Evolutionary conservation across 2,888 invertebrate genomes (phyloP).

Genomic region (Trissoscelio sp.): DNA sequence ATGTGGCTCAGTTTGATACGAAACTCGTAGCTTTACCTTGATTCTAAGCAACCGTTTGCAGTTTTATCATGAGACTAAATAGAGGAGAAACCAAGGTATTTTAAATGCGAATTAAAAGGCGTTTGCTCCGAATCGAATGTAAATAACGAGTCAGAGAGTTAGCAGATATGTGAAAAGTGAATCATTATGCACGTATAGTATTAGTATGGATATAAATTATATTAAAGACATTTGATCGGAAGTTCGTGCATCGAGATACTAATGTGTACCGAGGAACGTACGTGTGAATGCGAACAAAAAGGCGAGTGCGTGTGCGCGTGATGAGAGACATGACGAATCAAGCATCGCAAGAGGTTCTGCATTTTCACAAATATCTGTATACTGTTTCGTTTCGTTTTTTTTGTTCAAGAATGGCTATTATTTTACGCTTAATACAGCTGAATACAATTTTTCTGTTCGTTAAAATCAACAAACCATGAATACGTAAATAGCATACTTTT

Average conservation of each 20-base stretch:
- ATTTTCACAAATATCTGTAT: conserved; percentile 79
- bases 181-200: conserved; percentile 79
- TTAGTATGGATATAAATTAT: conserved; percentile 75
- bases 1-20: conserved; percentile 74
- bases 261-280: conserved; percentile 53
- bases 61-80: conserved; percentile 51
- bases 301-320: conserved; percentile 19
- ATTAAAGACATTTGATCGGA: conserved; percentile 72
- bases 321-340: conserved; percentile 35
- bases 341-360: conserved; percentile 75
- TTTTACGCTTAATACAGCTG: conserved; percentile 38
- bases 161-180: conserved; percentile 62
- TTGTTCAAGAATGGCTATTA: conserved; percentile 37
- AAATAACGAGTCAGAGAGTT: conserved; percentile 72
- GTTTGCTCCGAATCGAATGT: conserved; percentile 74
- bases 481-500: background rate
- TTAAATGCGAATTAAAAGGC: conserved; percentile 66
- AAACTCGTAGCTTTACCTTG: conserved; percentile 69
- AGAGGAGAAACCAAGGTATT: conserved; percentile 53
- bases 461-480: background rate
- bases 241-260: conserved; percentile 74
- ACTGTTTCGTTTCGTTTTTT: conserved; percentile 10
- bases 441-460: background rate
- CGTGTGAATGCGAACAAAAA: conserved; percentile 32
- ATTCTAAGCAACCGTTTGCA: conserved; percentile 67